Percentiles rank a stretch among this genome's conserved stretches.
Evolutionary conservation across 2,888 invertebrate species (phyloP).

Genomic region (Lasioglossum pauxillum): DNA sequence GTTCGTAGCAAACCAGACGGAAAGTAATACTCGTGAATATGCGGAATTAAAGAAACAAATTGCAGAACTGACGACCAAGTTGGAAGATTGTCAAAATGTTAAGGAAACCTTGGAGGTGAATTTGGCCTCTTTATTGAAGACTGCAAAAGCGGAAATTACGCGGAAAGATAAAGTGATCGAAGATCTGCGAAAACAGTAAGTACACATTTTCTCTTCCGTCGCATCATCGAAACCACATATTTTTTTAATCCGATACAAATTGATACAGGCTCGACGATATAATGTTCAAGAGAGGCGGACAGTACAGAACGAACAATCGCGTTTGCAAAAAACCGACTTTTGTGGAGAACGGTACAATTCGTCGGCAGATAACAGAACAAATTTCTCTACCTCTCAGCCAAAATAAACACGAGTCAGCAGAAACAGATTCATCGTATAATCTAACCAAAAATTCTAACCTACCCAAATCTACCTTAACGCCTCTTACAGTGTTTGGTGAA

Average conservation of each 20-base stretch:
- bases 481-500: constrained; percentile 76
- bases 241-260: not conserved
- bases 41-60: constrained; percentile 73
- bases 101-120: constrained; percentile 83
- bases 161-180: constrained; percentile 85
- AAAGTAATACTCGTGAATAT: constrained; percentile 67
- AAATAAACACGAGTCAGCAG: not conserved
- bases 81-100: constrained; percentile 71
- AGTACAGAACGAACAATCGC: not conserved
- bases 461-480: not conserved
- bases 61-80: constrained; percentile 72
- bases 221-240: not conserved
- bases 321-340: not conserved
- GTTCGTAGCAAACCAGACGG: constrained; percentile 55
- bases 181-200: constrained; percentile 83
- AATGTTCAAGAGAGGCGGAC: constrained; percentile 74
- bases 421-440: not conserved
- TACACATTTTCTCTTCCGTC: not conserved
- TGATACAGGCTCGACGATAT: constrained; percentile 73
- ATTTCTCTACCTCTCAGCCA: not conserved
- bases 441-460: constrained; percentile 6
- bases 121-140: constrained; percentile 84
- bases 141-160: constrained; percentile 85
- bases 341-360: not conserved
- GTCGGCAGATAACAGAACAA: not conserved